phyloP scores from a whole-genome alignment of 1,140 invertebrate species.

The Panonychus citri region DNA sequence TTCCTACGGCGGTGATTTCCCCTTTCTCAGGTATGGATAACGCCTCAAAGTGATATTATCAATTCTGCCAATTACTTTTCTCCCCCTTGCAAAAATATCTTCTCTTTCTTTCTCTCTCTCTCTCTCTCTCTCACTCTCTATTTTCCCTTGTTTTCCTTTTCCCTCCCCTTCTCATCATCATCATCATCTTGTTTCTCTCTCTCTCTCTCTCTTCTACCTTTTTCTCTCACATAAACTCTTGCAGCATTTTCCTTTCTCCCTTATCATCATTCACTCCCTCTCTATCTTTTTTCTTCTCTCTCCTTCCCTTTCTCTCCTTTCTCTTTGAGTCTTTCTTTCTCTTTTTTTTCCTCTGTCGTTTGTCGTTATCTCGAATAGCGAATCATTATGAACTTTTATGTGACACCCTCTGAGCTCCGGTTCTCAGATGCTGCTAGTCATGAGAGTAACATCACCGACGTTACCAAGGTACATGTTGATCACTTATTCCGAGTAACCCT shows the following conservation, averaged over 20 bases:
- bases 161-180: background rate
- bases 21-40: no score
- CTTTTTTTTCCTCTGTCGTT: background rate
- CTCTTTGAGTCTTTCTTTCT: background rate
- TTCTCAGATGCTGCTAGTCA: no score
- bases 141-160: background rate
- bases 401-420: no score
- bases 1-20: no score
- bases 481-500: no score
- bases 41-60: background rate
- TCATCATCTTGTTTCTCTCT: no score
- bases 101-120: background rate
- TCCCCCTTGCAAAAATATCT: no score
- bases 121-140: background rate
- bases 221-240: no score
- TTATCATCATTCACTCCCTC: background rate
- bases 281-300: background rate
- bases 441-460: no score
- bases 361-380: background rate
- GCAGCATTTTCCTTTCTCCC: background rate
- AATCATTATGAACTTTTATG: background rate
- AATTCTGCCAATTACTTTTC: background rate
- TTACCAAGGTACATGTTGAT: no score
- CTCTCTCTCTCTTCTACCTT: no score
- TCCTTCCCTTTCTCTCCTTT: background rate